Base-by-base conservation (phyloP, 2,113 vertebrate genomes). In the Malurus melanocephalus region DNA sequence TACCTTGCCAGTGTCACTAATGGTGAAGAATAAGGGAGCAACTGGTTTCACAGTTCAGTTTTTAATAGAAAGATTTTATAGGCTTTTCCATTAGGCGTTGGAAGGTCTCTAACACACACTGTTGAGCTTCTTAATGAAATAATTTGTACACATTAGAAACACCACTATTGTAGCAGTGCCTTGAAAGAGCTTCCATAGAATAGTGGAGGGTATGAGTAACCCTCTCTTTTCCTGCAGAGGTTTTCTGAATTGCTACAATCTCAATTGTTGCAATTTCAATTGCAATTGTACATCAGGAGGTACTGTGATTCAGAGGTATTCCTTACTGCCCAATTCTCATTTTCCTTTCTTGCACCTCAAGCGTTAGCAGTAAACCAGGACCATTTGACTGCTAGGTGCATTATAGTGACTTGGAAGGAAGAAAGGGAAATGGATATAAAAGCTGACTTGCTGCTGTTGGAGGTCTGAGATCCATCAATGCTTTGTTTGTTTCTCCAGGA, bases 51-150 rank as follows among this genome's bases (percentile, higher is more conserved):
- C 16, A 46, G n/a, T 45, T 33, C 5, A 67, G 21, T 68, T 64
- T 87, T 80, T 71, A 74, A 27, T 0, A 11, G 11, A 83, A 88
- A 16, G 15, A 13, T 24, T 67, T 83, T 60, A 61, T 40, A 80
- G 51, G 19, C 16, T 67, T 92, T 81, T 65, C 30, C 9, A 24
- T 66, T 80, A 74, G 7, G 62, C 12, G 2, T 24, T 66, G 43
- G 20, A 72, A 87, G 18, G 18, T 69, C 55, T 85, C 21, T 82
- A 80, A 74, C 20, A 87, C 2, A 7, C 30, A n/a, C 48, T 64
- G 45, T 66, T 94, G 80, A 88, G 67, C 65, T 74, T 62, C 8
- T n/a, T 61, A 87, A 73, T 83, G 80, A 88, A 86, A 80, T 75
- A 88, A 84, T 68, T 79, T 85, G 33, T 85, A 90, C 46, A 51